Conservation (phyloP, 2,113 vertebrate genomes). For the Lagopus muta region DNA sequence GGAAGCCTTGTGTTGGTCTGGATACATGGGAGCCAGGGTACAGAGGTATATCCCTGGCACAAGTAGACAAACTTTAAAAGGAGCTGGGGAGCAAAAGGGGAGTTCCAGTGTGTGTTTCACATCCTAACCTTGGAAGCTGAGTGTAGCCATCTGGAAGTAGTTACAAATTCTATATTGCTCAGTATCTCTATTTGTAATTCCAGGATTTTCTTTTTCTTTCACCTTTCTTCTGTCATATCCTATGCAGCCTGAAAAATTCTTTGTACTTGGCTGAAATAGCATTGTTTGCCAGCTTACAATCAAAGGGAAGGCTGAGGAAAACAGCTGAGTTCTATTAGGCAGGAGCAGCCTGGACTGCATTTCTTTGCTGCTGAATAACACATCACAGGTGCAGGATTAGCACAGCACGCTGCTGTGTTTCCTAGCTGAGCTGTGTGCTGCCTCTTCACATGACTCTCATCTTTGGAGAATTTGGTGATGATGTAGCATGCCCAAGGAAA, state of each 20-base stretch:
- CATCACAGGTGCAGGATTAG: conserved; percentile 89
- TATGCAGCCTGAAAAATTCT: conserved; percentile 31
- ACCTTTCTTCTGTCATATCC: conserved; percentile 69
- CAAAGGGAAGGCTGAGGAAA: conserved; percentile 74
- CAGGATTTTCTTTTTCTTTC: conserved; percentile 49
- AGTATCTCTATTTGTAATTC: conserved; percentile 20
- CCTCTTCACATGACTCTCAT: conserved; percentile 77
- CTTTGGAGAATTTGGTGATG: conserved; percentile 40
- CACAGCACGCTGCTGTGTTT: conserved; percentile 71
- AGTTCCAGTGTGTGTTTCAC: background rate
- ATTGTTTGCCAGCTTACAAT: conserved; percentile 72
- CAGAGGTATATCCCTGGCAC: background rate
- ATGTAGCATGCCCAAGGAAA: conserved; percentile 11
- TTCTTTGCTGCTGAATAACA: conserved; percentile 78
- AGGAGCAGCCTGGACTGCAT: conserved; percentile 53
- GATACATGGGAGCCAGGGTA: background rate
- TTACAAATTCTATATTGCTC: conserved; percentile 38
- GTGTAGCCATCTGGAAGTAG: conserved; percentile 67
- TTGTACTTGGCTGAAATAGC: conserved; percentile 54
- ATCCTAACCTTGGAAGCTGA: background rate
- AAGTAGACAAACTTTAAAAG: conserved; percentile 9
- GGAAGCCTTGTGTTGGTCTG: background rate
- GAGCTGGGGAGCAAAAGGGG: background rate
- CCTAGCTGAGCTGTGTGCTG: conserved; percentile 62
- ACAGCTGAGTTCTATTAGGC: conserved; percentile 83